Conservation (phyloP, 2,113 vertebrate genomes). For the Nycticryphes semicollaris region DNA sequence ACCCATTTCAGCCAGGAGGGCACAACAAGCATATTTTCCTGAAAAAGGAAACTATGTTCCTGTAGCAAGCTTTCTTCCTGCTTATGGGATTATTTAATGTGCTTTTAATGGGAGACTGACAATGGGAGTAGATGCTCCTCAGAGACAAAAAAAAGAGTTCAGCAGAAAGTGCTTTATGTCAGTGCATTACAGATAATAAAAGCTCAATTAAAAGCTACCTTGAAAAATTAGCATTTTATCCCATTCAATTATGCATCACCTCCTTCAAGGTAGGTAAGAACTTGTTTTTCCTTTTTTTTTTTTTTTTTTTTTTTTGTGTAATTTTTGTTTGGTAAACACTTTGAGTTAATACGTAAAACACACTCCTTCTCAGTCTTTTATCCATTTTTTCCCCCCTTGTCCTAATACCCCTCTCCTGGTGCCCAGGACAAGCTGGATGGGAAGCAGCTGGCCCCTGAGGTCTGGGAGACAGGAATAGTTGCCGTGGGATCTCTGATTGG, state of each 20-base stretch:
- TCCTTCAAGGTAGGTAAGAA: neutral
- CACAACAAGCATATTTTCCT: neutral
- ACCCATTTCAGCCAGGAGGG: neutral
- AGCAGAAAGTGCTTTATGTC: neutral
- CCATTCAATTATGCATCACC: neutral
- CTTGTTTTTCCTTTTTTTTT: neutral
- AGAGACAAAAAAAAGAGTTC: neutral
- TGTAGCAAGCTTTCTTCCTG: neutral
- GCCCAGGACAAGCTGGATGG: slow-evolving; percentile 56
- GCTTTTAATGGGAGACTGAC: neutral
- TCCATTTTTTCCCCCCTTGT: fast-evolving
- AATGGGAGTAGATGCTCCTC: neutral
- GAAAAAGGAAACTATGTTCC: neutral
- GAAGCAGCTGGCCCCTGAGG: neutral
- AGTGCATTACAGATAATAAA: neutral
- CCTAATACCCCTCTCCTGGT: neutral
- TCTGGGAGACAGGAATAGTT: slow-evolving; percentile 41
- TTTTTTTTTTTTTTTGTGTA: too few relatives aligned
- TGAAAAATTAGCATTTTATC: neutral
- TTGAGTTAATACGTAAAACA: neutral
- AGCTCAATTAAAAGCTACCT: neutral
- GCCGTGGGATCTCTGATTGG: slow-evolving; percentile 51
- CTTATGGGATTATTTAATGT: neutral
- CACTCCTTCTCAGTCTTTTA: fast-evolving
- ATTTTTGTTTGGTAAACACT: neutral